Base-by-base conservation (phyloP, 2,888 invertebrate species). In the Lycaena phlaeas region DNA sequence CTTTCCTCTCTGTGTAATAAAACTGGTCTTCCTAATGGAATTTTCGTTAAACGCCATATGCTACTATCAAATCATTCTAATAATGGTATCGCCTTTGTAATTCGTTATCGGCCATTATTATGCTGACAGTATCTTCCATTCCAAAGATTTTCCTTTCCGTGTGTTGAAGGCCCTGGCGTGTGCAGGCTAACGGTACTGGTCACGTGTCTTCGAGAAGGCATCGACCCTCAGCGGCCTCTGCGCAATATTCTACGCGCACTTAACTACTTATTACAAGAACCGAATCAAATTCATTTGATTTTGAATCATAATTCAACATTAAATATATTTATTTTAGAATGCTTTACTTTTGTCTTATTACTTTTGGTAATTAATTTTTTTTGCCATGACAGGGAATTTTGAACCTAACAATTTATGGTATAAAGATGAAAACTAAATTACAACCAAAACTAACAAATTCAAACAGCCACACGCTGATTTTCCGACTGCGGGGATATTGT, bases 181-280 rank as follows among this genome's bases (percentile, higher is more conserved):
- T 69, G 68, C 69, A 70, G 59, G 60, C 60, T 84, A 84, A 84
- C 82, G 82, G 82, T 77, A 38, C 57, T 56, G 59, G 64, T 81
- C 82, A 82, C 82, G 82, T 82, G 82, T 77, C 79, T 71, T 70
- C 62, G 57, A 62, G 64, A 59, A 76, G 82, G 67, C 82, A 84
- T 75, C 82, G 82, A 82, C 82, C 82, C 79, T 76, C 68, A 50
- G 58, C 74, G 77, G 81, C 79, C 79, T 76, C 78, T 67, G 75
- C 81, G 71, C 75, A 67, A 68, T 74, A 72, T 75, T 75, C 72
- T 74, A 74, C 72, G 77, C 75, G 72, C 70, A 36, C 44, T 44
- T 59, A 65, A 64, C 39, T 53, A 42, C 54, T 2, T 57, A 62
- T 49, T 45, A 45, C 12, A 29, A 9, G 11, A 11, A 11, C 11